A percentile compares a stretch with the other conserved stretches of the same genome.
phyloP scores from a whole-genome alignment of 2,113 vertebrate genomes.

The Trachemys scripta region DNA sequence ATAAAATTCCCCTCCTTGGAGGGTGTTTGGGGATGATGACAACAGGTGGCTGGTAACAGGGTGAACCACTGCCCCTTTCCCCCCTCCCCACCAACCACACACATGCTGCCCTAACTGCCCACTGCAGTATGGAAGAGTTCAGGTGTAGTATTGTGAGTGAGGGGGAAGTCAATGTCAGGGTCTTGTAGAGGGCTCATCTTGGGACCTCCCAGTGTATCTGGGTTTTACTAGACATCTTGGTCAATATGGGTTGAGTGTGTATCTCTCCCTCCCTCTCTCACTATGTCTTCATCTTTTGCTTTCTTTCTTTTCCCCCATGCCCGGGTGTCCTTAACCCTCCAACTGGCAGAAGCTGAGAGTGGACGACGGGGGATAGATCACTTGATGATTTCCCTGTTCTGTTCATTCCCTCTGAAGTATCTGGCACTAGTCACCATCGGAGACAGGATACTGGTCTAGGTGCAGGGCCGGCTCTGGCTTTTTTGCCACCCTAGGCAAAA shows the following conservation, averaged over 20 bases:
- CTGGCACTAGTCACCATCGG: too few relatives aligned
- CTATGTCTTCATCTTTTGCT: neutral
- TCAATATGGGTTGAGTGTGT: neutral
- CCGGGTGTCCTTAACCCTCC: too few relatives aligned
- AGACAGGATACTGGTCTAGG: too few relatives aligned
- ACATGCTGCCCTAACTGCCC: neutral
- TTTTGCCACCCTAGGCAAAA: too few relatives aligned
- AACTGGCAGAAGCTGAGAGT: too few relatives aligned
- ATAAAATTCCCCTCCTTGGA: constrained; percentile 24
- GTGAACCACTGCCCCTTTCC: neutral
- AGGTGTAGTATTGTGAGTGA: neutral
- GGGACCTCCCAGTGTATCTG: neutral
- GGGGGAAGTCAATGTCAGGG: neutral
- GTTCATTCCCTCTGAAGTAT: too few relatives aligned
- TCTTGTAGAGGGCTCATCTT: neutral
- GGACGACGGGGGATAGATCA: too few relatives aligned
- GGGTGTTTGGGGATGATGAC: neutral
- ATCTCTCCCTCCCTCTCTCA: accelerated
- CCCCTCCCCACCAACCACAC: neutral
- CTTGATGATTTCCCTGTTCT: too few relatives aligned
- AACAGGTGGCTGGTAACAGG: constrained; percentile 49
- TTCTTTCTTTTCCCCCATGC: neutral
- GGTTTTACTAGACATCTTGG: constrained; percentile 7
- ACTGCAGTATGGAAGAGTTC: neutral
- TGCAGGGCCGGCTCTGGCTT: too few relatives aligned